Evolutionary conservation across 2,888 invertebrate genomes (phyloP).

Genomic region (Amblyjoppa proteus): DNA sequence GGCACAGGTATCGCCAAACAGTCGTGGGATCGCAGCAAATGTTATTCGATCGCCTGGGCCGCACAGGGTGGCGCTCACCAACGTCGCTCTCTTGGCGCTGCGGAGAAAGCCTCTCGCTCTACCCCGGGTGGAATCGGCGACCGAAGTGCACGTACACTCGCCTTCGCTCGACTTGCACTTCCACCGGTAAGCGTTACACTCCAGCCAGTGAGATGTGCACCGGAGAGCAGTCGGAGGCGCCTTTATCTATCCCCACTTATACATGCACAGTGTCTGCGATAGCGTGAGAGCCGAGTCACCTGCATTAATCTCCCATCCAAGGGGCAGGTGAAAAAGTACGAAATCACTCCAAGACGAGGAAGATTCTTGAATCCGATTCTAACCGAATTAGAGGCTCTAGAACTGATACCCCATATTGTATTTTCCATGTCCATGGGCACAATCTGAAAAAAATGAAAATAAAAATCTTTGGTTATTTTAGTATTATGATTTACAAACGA

Average conservation of each 20-base stretch:
- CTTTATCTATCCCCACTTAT: conserved; percentile 32
- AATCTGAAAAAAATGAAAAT: no score
- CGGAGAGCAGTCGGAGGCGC: conserved; percentile 4
- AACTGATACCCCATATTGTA: conserved; percentile 21
- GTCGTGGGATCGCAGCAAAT: conserved; percentile 83
- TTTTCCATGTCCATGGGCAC: neutral
- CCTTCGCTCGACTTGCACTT: conserved; percentile 43
- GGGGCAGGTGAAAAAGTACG: conserved; percentile 52
- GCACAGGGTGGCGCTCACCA: conserved; percentile 41
- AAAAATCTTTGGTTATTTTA: no score
- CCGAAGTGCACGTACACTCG: conserved; percentile 49
- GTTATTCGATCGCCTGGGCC: conserved; percentile 76
- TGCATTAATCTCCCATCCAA: conserved; percentile 51
- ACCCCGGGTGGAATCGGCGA: conserved; percentile 57
- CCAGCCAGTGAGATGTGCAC: conserved; percentile 8
- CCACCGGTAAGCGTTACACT: conserved; percentile 11
- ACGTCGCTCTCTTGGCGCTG: conserved; percentile 51
- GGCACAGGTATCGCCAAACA: conserved; percentile 85
- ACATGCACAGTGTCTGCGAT: conserved; percentile 49
- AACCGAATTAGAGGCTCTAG: conserved; percentile 80
- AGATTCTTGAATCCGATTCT: conserved; percentile 81
- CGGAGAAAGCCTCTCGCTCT: conserved; percentile 52
- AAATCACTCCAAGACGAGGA: conserved; percentile 70
- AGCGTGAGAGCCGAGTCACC: conserved; percentile 62
- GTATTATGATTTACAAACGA: no score